Conservation (phyloP, 2,888 invertebrate genomes). For the Anorthoa munda region DNA sequence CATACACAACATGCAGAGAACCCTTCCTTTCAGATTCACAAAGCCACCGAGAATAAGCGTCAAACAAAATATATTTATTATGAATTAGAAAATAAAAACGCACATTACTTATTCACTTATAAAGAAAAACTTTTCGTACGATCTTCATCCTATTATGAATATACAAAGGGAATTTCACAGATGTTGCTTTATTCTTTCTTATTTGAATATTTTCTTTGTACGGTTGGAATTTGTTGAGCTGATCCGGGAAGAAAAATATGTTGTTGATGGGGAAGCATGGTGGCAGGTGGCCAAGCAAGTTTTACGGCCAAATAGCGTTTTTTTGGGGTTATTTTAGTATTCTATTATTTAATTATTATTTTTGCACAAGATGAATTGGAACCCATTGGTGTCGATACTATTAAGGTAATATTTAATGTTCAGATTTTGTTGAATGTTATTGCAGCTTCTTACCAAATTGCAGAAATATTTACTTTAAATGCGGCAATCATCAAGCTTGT, state of each 20-base stretch:
- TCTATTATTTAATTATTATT: background rate
- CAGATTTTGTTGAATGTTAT: too few species aligned
- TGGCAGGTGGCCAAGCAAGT: background rate
- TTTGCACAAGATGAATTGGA: background rate
- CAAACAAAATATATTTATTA: slow-evolving; percentile 45
- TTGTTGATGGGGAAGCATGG: slow-evolving; percentile 12
- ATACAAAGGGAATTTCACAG: slow-evolving; percentile 59
- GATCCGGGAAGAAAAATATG: slow-evolving; percentile 28
- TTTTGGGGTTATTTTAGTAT: background rate
- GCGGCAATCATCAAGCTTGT: background rate
- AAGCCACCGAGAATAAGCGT: slow-evolving; percentile 27
- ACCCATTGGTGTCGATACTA: too few species aligned
- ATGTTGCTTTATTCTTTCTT: slow-evolving; percentile 48
- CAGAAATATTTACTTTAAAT: too few species aligned
- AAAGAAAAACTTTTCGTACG: slow-evolving; percentile 53
- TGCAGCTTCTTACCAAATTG: too few species aligned
- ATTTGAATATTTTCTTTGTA: slow-evolving; percentile 57
- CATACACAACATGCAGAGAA: slow-evolving; percentile 5
- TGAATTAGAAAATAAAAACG: slow-evolving; percentile 52
- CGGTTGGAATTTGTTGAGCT: slow-evolving; percentile 32
- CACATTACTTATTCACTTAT: slow-evolving; percentile 52
- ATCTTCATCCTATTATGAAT: slow-evolving; percentile 52
- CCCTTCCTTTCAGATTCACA: slow-evolving; percentile 37
- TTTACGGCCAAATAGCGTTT: background rate
- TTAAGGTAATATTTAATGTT: too few species aligned